Evolutionary conservation across 2,797 vertebrate species (phyloP).

Genomic region (Brachyalestes nurse): DNA sequence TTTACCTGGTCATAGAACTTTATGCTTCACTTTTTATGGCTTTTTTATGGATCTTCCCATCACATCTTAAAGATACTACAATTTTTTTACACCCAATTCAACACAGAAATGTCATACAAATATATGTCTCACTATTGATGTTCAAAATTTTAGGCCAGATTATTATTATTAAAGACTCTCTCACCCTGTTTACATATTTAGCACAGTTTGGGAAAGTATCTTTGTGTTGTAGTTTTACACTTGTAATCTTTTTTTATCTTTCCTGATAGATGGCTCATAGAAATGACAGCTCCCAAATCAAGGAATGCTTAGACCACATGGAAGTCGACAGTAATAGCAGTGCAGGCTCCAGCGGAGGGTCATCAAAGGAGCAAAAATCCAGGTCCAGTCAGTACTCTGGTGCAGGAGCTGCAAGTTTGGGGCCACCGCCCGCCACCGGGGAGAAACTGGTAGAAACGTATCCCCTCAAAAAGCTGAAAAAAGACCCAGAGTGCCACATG

Average conservation of each 20-base stretch:
- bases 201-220: not conserved
- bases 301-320: accelerated
- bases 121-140: no score
- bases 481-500: not conserved
- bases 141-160: no score
- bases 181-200: no score
- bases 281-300: slow-evolving; percentile 41
- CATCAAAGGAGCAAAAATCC: not conserved
- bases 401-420: no score
- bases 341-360: not conserved
- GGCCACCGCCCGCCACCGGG: not conserved
- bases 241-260: no score
- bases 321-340: not conserved
- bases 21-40: no score
- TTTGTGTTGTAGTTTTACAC: not conserved
- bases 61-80: no score
- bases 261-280: slow-evolving; percentile 33
- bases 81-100: no score
- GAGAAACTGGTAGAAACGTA: not conserved
- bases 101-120: no score
- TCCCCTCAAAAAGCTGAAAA: slow-evolving; percentile 44
- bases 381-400: not conserved
- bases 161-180: no score
- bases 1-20: no score
- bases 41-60: no score